Evolutionary conservation across 2,888 invertebrate species (phyloP).

Genomic region (Drosophila aldrichi): DNA sequence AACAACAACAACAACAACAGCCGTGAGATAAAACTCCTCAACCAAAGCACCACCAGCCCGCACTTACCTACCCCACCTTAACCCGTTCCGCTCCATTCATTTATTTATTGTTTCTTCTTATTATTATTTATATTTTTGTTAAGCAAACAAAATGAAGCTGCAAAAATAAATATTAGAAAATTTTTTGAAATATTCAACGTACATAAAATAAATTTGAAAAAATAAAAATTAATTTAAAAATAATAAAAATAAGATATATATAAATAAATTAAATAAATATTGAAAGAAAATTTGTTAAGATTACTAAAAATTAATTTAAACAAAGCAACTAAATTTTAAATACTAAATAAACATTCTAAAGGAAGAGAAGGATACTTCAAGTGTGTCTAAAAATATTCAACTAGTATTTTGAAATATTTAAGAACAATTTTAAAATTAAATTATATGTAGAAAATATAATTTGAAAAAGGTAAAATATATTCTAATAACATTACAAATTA

Average conservation of each 20-base stretch:
- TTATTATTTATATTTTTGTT: neutral
- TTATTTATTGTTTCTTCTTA: neutral
- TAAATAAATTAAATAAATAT: neutral
- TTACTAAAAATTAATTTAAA: neutral
- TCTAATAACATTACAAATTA: neutral
- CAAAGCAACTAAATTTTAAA: neutral
- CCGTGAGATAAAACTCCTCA: conserved; percentile 14
- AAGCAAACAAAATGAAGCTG: conserved; percentile 10
- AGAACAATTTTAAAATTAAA: too few species aligned
- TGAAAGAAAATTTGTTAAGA: neutral
- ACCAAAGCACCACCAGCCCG: conserved; percentile 3
- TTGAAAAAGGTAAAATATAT: neutral
- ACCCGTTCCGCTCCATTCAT: neutral
- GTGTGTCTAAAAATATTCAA: neutral
- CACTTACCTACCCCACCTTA: conserved; percentile 12
- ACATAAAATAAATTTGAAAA: neutral
- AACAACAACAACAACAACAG: neutral
- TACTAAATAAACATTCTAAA: neutral
- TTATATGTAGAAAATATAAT: neutral
- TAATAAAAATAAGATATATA: neutral
- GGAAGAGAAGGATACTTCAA: neutral
- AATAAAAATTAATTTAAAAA: too few species aligned
- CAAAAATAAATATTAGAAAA: neutral
- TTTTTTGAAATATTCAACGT: neutral
- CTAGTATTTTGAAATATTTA: neutral